phyloP scores from a whole-genome alignment of 2,797 vertebrate genomes.

The Phyllotis vaccarum region DNA sequence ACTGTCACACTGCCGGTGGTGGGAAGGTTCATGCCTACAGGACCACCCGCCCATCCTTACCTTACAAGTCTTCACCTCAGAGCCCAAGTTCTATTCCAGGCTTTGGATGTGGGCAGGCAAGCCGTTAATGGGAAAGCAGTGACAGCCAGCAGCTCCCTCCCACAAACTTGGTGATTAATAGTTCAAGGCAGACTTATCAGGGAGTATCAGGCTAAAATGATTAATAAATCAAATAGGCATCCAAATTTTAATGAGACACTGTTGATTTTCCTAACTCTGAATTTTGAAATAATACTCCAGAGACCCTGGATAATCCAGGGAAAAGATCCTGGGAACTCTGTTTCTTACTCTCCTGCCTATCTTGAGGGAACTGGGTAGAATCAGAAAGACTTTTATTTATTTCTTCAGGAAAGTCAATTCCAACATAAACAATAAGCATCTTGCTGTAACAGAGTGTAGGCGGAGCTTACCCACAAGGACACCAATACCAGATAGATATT shows the following conservation, averaged over 20 bases:
- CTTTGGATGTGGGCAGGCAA: neutral
- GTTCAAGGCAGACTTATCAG: constrained; percentile 10
- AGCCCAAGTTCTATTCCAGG: neutral
- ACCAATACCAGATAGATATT: too few relatives aligned
- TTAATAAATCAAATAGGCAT: constrained; percentile 44
- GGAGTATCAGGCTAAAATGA: constrained; percentile 48
- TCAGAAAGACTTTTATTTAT: neutral
- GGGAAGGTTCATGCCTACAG: neutral
- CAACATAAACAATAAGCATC: neutral
- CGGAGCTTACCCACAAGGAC: too few relatives aligned
- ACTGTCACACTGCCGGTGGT: fast-evolving
- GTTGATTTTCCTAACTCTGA: neutral
- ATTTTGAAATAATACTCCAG: neutral
- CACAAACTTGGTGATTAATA: constrained; percentile 37
- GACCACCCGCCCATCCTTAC: neutral
- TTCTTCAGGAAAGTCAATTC: neutral
- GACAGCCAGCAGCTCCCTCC: constrained; percentile 52
- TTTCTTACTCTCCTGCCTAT: neutral
- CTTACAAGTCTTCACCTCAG: neutral
- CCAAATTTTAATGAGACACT: constrained; percentile 46
- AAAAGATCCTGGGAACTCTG: too few relatives aligned
- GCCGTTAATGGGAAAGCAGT: neutral
- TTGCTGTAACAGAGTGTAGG: neutral
- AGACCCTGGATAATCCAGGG: neutral
- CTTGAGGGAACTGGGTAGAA: neutral